Evolutionary conservation across 2,888 invertebrate genomes (phyloP).

Genomic region (Hemistola chrysoprasaria): DNA sequence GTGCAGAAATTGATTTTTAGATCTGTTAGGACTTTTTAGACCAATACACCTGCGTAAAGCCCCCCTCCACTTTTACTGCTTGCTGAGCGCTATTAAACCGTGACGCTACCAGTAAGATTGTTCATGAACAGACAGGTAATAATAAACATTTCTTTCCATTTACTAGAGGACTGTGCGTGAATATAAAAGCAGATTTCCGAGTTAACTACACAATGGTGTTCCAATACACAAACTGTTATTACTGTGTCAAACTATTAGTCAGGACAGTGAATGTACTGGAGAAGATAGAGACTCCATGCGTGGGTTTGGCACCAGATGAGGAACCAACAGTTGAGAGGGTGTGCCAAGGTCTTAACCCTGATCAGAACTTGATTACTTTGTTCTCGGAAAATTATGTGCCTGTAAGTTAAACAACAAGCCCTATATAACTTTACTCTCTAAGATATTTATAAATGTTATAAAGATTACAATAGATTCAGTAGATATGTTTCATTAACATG

Average conservation of each 20-base stretch:
- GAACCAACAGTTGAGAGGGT: slow-evolving; percentile 89
- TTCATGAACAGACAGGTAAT: neutral
- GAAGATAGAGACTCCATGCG: slow-evolving; percentile 93
- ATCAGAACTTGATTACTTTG: slow-evolving; percentile 91
- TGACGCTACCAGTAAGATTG: too few relatives aligned
- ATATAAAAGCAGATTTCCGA: slow-evolving; percentile 87
- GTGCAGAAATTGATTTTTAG: too few relatives aligned
- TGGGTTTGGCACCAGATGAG: slow-evolving; percentile 84
- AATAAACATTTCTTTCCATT: slow-evolving; percentile 25
- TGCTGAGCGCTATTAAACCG: too few relatives aligned
- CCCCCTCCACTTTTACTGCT: too few relatives aligned
- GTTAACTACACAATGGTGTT: slow-evolving; percentile 94
- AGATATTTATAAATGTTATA: too few relatives aligned
- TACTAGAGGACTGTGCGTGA: slow-evolving; percentile 86
- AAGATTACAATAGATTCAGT: too few relatives aligned
- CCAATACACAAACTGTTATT: slow-evolving; percentile 86
- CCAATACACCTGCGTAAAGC: too few relatives aligned
- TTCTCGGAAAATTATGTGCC: slow-evolving; percentile 95
- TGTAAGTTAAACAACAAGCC: slow-evolving; percentile 53
- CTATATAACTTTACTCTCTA: slow-evolving; percentile 4
- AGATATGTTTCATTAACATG: too few relatives aligned
- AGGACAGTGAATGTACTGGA: slow-evolving; percentile 94
- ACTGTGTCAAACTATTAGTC: slow-evolving; percentile 92
- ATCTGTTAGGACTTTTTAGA: too few relatives aligned
- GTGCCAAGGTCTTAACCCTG: slow-evolving; percentile 87